Evolutionary conservation across 2,113 vertebrate species (phyloP).

Genomic region (Caracal caracal): DNA sequence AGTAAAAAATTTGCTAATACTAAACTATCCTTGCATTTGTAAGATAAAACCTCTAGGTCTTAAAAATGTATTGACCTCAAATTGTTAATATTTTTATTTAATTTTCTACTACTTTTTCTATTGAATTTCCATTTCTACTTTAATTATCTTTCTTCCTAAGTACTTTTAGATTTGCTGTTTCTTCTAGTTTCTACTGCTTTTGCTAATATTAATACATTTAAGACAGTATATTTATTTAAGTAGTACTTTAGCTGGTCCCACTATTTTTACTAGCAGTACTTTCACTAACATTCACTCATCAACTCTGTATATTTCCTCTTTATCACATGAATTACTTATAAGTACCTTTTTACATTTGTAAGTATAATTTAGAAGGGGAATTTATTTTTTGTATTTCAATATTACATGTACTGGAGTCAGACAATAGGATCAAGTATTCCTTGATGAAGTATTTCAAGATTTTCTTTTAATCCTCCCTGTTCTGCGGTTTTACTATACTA

Average conservation of each 20-base stretch:
- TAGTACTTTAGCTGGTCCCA: not conserved
- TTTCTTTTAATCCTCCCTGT: not conserved
- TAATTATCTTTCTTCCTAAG: not conserved
- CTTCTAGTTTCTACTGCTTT: not conserved
- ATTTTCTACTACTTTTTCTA: not conserved
- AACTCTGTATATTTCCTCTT: not conserved
- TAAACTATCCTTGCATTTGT: not conserved
- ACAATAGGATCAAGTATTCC: not conserved
- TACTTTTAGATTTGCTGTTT: not conserved
- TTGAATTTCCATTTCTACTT: constrained; percentile 21
- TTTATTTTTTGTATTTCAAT: constrained; percentile 14
- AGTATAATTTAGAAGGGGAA: not conserved
- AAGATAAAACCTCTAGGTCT: not conserved
- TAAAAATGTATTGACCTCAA: not conserved
- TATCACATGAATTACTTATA: not conserved
- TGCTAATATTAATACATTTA: not conserved
- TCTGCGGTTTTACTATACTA: not conserved
- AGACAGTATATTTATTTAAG: not conserved
- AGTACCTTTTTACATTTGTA: not conserved
- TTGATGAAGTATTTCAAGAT: not conserved
- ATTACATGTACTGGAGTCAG: not conserved
- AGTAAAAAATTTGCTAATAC: not conserved
- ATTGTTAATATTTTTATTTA: not conserved
- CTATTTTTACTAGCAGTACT: not conserved
- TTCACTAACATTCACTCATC: not conserved